Evolutionary conservation across 1,140 invertebrate genomes (phyloP).

Genomic region (Idris sp.): DNA sequence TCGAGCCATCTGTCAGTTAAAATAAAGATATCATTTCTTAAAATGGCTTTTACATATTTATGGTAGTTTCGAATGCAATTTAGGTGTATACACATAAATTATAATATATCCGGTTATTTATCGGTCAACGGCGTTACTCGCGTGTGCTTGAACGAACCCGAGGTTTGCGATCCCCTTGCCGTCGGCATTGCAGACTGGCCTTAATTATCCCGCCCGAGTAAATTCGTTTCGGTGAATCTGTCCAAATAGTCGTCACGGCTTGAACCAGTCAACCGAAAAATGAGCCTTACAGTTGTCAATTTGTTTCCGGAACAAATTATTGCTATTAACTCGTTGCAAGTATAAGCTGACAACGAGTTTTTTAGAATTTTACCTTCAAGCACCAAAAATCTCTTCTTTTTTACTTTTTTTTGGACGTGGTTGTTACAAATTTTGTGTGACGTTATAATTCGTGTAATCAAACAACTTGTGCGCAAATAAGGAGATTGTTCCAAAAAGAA

Average conservation of each 20-base stretch:
- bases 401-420: too few relatives aligned
- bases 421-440: too few relatives aligned
- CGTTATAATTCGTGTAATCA: too few relatives aligned
- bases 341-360: not conserved
- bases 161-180: slow-evolving; percentile 31
- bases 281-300: slow-evolving; percentile 9
- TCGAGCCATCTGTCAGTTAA: not conserved
- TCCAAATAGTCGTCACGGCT: slow-evolving; percentile 19
- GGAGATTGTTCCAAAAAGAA: too few relatives aligned
- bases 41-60: slow-evolving; percentile 11
- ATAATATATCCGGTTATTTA: slow-evolving; percentile 61
- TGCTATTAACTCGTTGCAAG: not conserved
- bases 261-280: slow-evolving; percentile 39
- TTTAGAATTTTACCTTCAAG: too few relatives aligned
- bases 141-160: slow-evolving; percentile 25
- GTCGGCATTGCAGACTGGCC: slow-evolving; percentile 29
- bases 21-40: slow-evolving; percentile 23
- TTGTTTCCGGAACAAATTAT: too few relatives aligned
- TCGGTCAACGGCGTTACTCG: slow-evolving; percentile 55
- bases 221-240: slow-evolving; percentile 63
- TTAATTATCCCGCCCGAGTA: slow-evolving; percentile 63
- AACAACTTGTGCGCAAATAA: too few relatives aligned
- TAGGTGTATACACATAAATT: slow-evolving; percentile 25
- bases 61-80: slow-evolving; percentile 21
- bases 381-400: too few relatives aligned